Evolutionary conservation across 2,113 vertebrate genomes (phyloP), one percentile per base, ranked within the genome.

Genomic region (Labrus mixtus): DNA sequence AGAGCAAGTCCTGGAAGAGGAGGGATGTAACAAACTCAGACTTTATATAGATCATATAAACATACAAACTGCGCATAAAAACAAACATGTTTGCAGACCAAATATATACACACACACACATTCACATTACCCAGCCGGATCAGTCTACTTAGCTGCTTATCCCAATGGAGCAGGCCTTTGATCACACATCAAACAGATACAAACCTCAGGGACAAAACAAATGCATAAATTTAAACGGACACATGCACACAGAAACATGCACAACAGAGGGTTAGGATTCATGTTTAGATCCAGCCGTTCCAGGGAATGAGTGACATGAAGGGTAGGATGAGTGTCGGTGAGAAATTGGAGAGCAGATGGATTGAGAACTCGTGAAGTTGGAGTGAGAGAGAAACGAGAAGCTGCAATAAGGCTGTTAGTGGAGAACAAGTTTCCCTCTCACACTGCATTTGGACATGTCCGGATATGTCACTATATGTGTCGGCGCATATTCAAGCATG

Each of bases 171-270:
- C 50, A 33, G 51, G 29, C 57, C 86, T 90, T 48, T 89, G 86
- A 92, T 91, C 84, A 81, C 88, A 89, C 88, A 89, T 89, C 89
- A 90, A 87, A 89, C 83, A 78, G 71, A 79, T 79, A 84, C 55
- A 62, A 78, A 77, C 76, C 72, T 69, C 51, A 67, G 73, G 86
- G 58, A 80, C 77, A 68, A 77, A 77, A 74, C 68, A 3, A 69
- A 78, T 12, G 19, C 48, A 36, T 20, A 17, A 36, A 54, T 48
- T 48, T 48, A 1, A 48, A 63, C 11, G 20, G 23, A 48, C 63
- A 33, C 36, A 56, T 19, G 11, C 11, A 64, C 48, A 29, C 45
- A 73, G 25, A 56, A 10, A 58, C 48, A 50, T 74, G n/a, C 55
- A 13, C 46, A 17, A 19, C 46, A 48, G 17, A 17, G 17, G 17